phyloP scores from a whole-genome alignment of 1,140 invertebrate species.

The Zaprionus taronus region DNA sequence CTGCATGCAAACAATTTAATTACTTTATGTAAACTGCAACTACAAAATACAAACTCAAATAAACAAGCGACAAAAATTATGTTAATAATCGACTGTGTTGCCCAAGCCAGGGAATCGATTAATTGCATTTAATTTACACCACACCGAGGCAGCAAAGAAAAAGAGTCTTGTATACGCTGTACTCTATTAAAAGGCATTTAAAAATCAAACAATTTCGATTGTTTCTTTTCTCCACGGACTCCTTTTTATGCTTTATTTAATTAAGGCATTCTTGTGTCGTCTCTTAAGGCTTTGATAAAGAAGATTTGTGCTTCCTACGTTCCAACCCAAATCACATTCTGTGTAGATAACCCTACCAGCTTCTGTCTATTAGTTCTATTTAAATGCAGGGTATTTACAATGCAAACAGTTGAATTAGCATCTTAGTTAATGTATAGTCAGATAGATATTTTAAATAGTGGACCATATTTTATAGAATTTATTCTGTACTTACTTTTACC shows the following conservation, averaged over 20 bases:
- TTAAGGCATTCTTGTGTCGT: background rate
- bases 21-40: slow-evolving; percentile 59
- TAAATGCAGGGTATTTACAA: background rate
- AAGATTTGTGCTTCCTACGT: no score
- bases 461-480: background rate
- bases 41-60: slow-evolving; percentile 16
- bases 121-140: background rate
- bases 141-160: background rate
- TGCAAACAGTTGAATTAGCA: background rate
- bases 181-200: background rate
- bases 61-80: background rate
- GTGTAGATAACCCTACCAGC: no score
- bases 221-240: no score
- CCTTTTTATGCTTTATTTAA: background rate
- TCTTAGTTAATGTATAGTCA: background rate
- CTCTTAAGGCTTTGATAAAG: background rate
- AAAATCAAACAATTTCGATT: no score
- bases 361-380: no score
- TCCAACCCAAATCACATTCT: no score
- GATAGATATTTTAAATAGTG: background rate
- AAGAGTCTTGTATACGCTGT: background rate
- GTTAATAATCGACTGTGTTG: slow-evolving; percentile 8
- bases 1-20: slow-evolving; percentile 72
- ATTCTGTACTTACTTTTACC: background rate
- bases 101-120: background rate